Evolutionary conservation across 2,113 vertebrate genomes (phyloP), one percentile per base, ranked within the genome.

Genomic region (Microtus ochrogaster): DNA sequence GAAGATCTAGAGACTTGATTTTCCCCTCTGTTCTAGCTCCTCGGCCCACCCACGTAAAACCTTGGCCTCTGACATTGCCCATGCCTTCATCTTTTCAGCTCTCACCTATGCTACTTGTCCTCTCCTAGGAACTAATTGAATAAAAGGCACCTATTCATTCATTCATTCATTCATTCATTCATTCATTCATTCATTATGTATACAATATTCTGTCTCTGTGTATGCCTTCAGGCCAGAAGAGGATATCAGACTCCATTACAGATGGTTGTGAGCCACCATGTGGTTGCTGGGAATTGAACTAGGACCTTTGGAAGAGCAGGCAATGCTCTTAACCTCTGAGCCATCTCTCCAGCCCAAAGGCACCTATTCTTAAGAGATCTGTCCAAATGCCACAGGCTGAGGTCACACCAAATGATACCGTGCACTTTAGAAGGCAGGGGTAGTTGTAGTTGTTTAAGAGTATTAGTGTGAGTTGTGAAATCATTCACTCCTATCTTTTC

Each of bases 61-160:
- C 61, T 88, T 72, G 61, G 12, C 68, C 68, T 83, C 21, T 95
- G 65, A 96, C 72, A 90, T 91, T 49, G 30, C 12, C 55, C 49
- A 4, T 83, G 14, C 22, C 49, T 70, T 16, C 24, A 41, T 41
- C 82, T 85, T 28, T 49, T 89, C n/a, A 86, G 17, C 66, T 84
- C 39, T 55, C 22, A 77, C 58, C 14, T 86, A 72, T 44, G 41
- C 52, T 90, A 79, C 39, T 90, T 49, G n/a, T 76, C 30, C 6
- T 81, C 9, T 26, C 21, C 55, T 55, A 65, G 36, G 33, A 92
- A 73, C 61, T 82, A 89, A 61, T 41, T 91, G n/a, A 92, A 55
- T 84, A 79, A 90, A 93, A 89, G 12, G 66, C 85, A 8, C 78
- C 94, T 92, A 92, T 92, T 94, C 94, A n/a, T n/a, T n/a, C n/a